phyloP scores from a whole-genome alignment of 2,797 vertebrate species.

The Falco berigora region DNA sequence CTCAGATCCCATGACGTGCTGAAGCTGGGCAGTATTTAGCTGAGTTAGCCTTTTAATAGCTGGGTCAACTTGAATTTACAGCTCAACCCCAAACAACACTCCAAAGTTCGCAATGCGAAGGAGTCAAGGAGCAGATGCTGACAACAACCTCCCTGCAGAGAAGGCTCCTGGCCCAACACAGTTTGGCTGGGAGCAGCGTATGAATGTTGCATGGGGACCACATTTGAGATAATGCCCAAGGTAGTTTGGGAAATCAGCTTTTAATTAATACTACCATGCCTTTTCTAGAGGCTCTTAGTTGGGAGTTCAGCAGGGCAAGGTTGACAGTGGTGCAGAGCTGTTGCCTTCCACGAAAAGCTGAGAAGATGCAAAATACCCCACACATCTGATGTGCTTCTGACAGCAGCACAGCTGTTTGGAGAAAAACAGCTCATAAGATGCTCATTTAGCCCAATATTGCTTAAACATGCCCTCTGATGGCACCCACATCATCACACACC shows the following conservation, averaged over 20 bases:
- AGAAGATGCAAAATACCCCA: background rate
- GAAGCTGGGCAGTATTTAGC: background rate
- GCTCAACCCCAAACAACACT: background rate
- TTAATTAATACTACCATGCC: background rate
- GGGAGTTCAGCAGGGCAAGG: background rate
- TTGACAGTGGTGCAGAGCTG: accelerated
- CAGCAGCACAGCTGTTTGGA: background rate
- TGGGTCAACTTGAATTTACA: background rate
- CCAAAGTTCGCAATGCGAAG: background rate
- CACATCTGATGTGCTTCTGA: background rate
- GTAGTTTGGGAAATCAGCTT: background rate
- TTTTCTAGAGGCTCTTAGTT: background rate
- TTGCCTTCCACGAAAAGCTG: background rate
- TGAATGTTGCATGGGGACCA: accelerated
- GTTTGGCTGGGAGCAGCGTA: background rate
- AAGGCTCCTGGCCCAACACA: background rate
- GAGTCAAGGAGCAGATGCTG: background rate
- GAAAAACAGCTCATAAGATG: background rate
- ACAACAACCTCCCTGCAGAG: background rate
- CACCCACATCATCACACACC: too few relatives aligned
- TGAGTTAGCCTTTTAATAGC: accelerated
- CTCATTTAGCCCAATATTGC: background rate
- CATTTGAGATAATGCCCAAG: background rate
- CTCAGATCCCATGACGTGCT: accelerated
- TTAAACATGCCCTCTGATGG: background rate